Base-by-base conservation (phyloP, 2,797 vertebrate species). In the Paguma larvata region DNA sequence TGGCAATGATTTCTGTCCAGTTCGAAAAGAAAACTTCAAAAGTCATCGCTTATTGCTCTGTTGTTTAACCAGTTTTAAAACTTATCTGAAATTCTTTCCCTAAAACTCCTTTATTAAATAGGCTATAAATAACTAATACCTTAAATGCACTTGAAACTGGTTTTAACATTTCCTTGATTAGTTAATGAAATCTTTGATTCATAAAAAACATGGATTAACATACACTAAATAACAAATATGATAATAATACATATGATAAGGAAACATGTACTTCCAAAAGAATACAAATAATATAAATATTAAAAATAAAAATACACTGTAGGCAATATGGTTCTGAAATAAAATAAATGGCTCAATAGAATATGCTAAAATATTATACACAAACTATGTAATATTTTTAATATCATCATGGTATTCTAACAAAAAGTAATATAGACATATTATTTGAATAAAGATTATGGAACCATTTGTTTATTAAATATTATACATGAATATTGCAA, bases 91-190 rank as follows among this genome's bases (percentile, higher is more conserved):
- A 85, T 85, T 84, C 16, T 91, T 90, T 73, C 21, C 9, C 10
- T 70, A 80, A 89, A 85, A 41, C 11, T 82, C 1, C 3, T 23
- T 80, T 89, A 63, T 44, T 92, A 72, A 92, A 44, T 65, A 1
- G 2, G 30, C 23, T 59, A 32, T 77, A 80, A 70, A 59, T 91
- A 77, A 0, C 12, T 13, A 87, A 65, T 9, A 34, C 5, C 4
- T 85, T 48, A 77, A 73, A 78, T 32, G 8, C 70, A 72, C n/a
- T 73, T 94, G 56, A 83, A 86, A 86, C 21, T 95, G 48, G 1
- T 65, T 89, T 78, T 59, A 92, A 38, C 7, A 92, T 38, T 79
- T 88, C 25, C n/a, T 84, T 93, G 19, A 85, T 65, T 70, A 65
- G 1, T 70, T 44, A 79, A 88, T 62, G 0, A 85, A 89, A 89